A percentile compares a stretch with the other conserved stretches of the same genome.
These are phyloP conservation scores for Melanerpes formicivorus DNA, from an alignment of 2,113 vertebrate genomes.

Conservation along the genomic window DNA sequence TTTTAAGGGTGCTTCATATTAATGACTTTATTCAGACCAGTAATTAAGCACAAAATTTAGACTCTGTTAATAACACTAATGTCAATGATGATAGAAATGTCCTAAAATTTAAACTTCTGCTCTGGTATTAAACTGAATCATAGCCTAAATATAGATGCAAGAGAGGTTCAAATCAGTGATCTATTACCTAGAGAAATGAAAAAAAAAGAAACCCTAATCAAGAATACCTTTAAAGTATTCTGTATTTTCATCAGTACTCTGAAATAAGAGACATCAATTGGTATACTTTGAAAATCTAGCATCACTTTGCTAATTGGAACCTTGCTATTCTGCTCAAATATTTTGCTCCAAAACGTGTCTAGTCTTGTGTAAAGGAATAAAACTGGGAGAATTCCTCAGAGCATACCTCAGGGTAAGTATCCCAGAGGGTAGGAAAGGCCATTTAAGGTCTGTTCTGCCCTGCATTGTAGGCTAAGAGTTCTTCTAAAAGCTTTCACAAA, in stretches of 20 bases:
- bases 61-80: not conserved
- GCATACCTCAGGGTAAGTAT: not conserved
- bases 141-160: not conserved
- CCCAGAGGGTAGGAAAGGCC: not conserved
- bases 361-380: not conserved
- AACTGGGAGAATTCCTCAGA: not conserved
- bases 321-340: not conserved
- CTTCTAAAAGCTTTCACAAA: not conserved
- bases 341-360: not conserved
- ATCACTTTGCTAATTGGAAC: not conserved
- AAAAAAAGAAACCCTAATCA: not conserved
- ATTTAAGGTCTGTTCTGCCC: not conserved
- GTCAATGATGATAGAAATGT: not conserved
- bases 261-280: not conserved
- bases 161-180: not conserved
- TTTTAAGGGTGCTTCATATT: not conserved
- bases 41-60: not conserved
- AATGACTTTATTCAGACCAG: not conserved
- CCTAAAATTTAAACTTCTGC: not conserved
- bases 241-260: not conserved
- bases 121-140: not conserved
- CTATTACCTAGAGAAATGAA: not conserved
- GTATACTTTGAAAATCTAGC: not conserved
- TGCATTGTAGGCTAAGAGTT: not conserved
- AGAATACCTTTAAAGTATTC: not conserved